Evolutionary conservation across 2,888 invertebrate genomes (phyloP), one percentile per base, ranked within the genome.

Genomic region (Trisateles emortualis): DNA sequence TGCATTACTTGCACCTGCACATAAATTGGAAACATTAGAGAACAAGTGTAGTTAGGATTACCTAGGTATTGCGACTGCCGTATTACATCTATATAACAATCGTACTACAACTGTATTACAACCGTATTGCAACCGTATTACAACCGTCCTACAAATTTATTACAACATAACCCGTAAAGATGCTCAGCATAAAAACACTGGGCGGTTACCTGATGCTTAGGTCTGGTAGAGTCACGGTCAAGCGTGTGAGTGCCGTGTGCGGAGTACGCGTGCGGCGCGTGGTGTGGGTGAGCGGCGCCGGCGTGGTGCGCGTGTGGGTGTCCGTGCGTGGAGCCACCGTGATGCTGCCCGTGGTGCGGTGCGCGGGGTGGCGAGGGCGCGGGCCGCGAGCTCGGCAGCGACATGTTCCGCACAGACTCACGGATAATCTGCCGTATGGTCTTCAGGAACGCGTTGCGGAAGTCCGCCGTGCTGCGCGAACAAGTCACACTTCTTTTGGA

Each of bases 321-420:
- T 50, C 88, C 88, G 16, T 90, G 88, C 6, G 92, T 8, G 26
- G n/a, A n/a, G n/a, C n/a, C n/a, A n/a, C 6, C 26, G 26, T 26
- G 26, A 8, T 26, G 26, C 4, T n/a, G 8, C 26, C n/a, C n/a
- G n/a, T n/a, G n/a, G 26, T 26, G 33, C 0, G 83, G 93, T 51
- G 89, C 88, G 16, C 90, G 88, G 6, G 92, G 90, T 40, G 94
- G 93, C 39, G 90, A 85, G 2, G 94, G 93, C 66, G 92, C 92
- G 33, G 95, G 95, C 72, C 97, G 96, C 13, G 95, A 94, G 73
- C 95, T 95, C 50, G 98, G 98, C 88, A 99, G 96, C 78, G 97
- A 97, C 99, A 99, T 99, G 89, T 98, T 98, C 75, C 98, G 95
- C 38, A 99, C 99, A 57, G 98, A 98, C 91, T 99, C 99, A 64